phyloP scores from a whole-genome alignment of 2,797 vertebrate species.

The Arnoldichthys spilopterus region DNA sequence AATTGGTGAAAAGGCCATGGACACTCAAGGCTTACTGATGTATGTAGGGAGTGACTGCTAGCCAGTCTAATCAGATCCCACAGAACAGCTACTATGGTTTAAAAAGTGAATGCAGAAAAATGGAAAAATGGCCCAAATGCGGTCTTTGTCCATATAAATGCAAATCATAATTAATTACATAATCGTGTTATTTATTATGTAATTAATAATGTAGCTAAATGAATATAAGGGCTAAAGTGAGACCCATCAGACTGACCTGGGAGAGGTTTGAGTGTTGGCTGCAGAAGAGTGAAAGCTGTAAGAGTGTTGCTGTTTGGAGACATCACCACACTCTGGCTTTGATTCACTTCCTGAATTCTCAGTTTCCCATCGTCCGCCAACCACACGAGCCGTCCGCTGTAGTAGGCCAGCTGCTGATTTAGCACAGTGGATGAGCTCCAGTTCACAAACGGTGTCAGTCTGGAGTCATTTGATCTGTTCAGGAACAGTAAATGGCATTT shows the following conservation, averaged over 20 bases:
- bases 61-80: too few species aligned
- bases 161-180: too few species aligned
- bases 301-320: slow-evolving; percentile 67
- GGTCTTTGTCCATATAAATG: too few species aligned
- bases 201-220: too few species aligned
- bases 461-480: slow-evolving; percentile 53
- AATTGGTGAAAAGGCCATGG: too few species aligned
- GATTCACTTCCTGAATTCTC: slow-evolving; percentile 75
- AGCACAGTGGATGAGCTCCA: slow-evolving; percentile 77
- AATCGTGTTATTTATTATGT: too few species aligned
- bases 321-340: slow-evolving; percentile 70
- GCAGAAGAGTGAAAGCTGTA: slow-evolving; percentile 73
- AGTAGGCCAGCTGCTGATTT: slow-evolving; percentile 68
- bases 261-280: slow-evolving; percentile 75
- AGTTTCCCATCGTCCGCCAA: slow-evolving; percentile 72
- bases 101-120: too few species aligned
- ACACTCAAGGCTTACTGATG: too few species aligned
- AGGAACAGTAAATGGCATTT: background rate
- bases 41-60: too few species aligned
- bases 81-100: too few species aligned
- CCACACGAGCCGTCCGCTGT: slow-evolving; percentile 78
- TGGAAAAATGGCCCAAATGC: too few species aligned
- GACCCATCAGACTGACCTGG: slow-evolving; percentile 67
- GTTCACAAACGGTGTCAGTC: slow-evolving; percentile 63
- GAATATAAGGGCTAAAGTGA: too few species aligned